A percentile compares a stretch with the other conserved stretches of the same genome.
These are phyloP conservation scores for Mungos mungo DNA, from an alignment of 2,113 vertebrate genomes.

Conservation along the genomic window DNA sequence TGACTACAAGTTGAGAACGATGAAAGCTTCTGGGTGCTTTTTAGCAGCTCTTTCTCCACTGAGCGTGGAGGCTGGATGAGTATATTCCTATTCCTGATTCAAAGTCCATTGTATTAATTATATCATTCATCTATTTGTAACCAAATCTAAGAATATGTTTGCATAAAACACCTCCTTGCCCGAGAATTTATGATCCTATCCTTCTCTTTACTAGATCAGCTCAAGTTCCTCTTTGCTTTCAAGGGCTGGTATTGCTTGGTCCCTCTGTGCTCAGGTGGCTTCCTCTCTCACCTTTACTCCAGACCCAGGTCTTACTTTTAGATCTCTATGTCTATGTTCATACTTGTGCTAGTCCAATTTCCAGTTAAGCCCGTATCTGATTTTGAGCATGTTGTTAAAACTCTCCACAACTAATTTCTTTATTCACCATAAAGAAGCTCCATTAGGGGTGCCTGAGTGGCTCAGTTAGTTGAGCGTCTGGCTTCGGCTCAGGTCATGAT, in stretches of 20 bases:
- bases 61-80: neutral
- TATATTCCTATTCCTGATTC: neutral
- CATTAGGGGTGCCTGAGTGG: neutral
- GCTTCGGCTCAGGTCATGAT: too few relatives aligned
- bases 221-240: neutral
- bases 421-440: neutral
- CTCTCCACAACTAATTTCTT: neutral
- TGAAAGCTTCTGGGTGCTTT: slow-evolving; percentile 27
- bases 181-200: neutral
- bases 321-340: neutral
- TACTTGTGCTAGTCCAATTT: neutral
- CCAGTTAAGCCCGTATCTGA: neutral
- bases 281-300: neutral
- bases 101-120: neutral
- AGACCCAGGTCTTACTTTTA: neutral
- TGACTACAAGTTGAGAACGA: slow-evolving; percentile 69
- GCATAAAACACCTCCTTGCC: neutral
- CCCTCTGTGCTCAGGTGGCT: neutral
- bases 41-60: slow-evolving; percentile 18
- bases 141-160: neutral
- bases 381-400: neutral
- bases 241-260: neutral
- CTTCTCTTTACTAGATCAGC: neutral
- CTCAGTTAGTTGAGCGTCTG: too few relatives aligned
- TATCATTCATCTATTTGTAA: slow-evolving; percentile 48